Base-by-base conservation (phyloP, 1,140 invertebrate species). In the Ylistrum balloti region DNA sequence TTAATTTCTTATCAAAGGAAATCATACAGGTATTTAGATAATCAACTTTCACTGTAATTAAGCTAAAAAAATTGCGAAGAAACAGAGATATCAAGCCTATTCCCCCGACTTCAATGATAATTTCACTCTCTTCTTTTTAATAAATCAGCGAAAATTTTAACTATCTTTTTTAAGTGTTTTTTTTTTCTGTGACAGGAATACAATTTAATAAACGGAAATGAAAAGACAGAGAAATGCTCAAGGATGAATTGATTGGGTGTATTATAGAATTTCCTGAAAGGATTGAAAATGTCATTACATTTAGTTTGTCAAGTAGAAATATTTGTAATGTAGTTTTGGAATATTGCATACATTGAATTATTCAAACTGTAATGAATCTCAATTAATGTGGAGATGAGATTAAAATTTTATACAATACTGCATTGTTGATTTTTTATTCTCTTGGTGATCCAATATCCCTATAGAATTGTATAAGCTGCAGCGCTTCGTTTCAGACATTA, bases 291-390 rank as follows among this genome's bases (percentile, higher is more conserved):
- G 56, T 28, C 56, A 28, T 74, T 74, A 74, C 17, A 74, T 74
- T 74, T 5, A n/a, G 5, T 74, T n/a, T 74, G n/a, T 74, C 56
- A 74, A 74, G 56, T 74, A n/a, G 56, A 74, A 74, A 74, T 74
- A n/a, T 74, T 74, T 5, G 1, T 74, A 5, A n/a, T 74, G 28
- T 74, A 74, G 28, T 28, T 74, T 74, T 74, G 22, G n/a, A 74
- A 74, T 74, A 74, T 74, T 74, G 9, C 56, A 74, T 11, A 28
- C 11, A 9, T 17, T 28, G n/a, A 74, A 74, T 74, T n/a, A 74
- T 74, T 74, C 56, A 74, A 28, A 28, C 56, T 5, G n/a, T 7
- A 22, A 74, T 74, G 56, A 74, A 74, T 74, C 56, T 28, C n/a
- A 74, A 74, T 74, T 74, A 74, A 74, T 74, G n/a, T 74, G 5